Evolutionary conservation across 2,113 vertebrate genomes (phyloP).

Genomic region (Pandion haliaetus): DNA sequence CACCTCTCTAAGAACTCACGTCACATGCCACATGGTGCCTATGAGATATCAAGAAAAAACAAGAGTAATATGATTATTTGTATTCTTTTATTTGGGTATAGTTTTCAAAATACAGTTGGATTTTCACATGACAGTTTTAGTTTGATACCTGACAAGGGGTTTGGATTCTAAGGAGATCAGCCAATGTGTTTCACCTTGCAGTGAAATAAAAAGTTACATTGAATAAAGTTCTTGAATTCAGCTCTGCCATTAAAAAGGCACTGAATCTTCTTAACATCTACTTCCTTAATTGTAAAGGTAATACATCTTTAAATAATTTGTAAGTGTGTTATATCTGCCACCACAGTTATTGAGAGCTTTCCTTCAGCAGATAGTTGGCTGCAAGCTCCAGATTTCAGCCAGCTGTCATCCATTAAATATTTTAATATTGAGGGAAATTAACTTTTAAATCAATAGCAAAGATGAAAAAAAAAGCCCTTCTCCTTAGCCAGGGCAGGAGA

Average conservation of each 20-base stretch:
- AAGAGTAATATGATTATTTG: not conserved
- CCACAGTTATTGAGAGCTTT: slow-evolving; percentile 35
- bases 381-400: slow-evolving; percentile 36
- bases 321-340: slow-evolving; percentile 20
- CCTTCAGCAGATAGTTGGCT: slow-evolving; percentile 19
- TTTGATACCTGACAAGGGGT: slow-evolving; percentile 15
- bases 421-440: slow-evolving; percentile 69
- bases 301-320: slow-evolving; percentile 67
- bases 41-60: not conserved
- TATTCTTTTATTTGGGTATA: not conserved
- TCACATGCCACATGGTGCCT: not conserved
- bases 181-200: not conserved
- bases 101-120: not conserved
- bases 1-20: not conserved
- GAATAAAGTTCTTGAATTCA: slow-evolving; percentile 44
- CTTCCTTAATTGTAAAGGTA: slow-evolving; percentile 41
- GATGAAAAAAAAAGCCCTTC: not conserved
- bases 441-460: slow-evolving; percentile 70
- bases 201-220: slow-evolving; percentile 2
- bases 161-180: not conserved
- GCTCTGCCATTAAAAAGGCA: slow-evolving; percentile 22
- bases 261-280: slow-evolving; percentile 40
- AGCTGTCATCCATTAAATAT: slow-evolving; percentile 65
- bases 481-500: slow-evolving; percentile 44
- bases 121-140: slow-evolving; percentile 26